phyloP scores from a whole-genome alignment of 2,888 invertebrate genomes.

The Holacanthella duospinosa region DNA sequence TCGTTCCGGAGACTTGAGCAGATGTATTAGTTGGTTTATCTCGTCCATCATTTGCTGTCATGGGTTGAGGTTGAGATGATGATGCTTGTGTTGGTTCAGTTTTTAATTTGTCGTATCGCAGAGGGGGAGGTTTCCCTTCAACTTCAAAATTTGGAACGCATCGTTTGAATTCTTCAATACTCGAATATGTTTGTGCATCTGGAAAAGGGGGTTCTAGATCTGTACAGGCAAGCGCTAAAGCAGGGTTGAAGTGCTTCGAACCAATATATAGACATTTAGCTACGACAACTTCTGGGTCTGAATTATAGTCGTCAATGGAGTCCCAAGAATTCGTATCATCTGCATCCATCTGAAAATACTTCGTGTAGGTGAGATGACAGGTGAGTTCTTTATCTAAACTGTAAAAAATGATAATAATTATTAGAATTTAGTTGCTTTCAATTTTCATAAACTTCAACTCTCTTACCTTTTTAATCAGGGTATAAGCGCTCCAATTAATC shows the following conservation, averaged over 20 bases:
- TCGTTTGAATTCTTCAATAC: neutral
- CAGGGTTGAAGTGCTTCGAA: slow-evolving; percentile 24
- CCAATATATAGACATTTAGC: slow-evolving; percentile 19
- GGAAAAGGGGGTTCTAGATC: neutral
- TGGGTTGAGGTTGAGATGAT: neutral
- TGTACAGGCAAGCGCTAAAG: neutral
- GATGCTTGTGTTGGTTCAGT: neutral
- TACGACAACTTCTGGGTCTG: slow-evolving; percentile 15
- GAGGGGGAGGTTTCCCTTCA: neutral
- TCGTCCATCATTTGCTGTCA: neutral
- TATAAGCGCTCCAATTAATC: too few species aligned
- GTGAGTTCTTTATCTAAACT: too few species aligned
- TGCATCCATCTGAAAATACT: too few species aligned
- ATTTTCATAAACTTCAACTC: too few species aligned
- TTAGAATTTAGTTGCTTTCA: too few species aligned
- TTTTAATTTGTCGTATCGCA: too few species aligned
- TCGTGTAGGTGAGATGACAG: too few species aligned
- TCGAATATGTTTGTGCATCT: neutral
- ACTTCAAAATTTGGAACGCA: neutral
- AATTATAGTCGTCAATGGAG: too few species aligned
- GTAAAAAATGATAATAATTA: too few species aligned
- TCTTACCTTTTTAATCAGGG: too few species aligned
- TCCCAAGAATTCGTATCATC: too few species aligned
- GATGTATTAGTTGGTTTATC: neutral
- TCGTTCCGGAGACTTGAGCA: neutral